These are phyloP conservation scores for Anas georgica DNA, from an alignment of 2,797 vertebrate genomes.

Conservation along the genomic window DNA sequence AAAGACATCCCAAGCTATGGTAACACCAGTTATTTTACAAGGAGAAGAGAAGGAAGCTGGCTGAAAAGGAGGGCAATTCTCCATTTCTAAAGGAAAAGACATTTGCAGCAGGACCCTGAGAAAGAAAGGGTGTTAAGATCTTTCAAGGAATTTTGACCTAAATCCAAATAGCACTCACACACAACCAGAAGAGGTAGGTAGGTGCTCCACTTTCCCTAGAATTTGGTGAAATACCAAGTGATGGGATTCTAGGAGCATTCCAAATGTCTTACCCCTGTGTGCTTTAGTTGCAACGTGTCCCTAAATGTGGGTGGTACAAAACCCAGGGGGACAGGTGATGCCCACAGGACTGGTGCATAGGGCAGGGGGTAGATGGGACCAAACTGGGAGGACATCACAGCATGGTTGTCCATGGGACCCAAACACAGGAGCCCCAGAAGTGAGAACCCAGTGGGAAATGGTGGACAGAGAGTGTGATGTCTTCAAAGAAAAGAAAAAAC, in stretches of 20 bases:
- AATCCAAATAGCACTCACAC: neutral
- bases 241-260: neutral
- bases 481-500: neutral
- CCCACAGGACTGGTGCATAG: rapidly evolving
- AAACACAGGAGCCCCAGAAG: neutral
- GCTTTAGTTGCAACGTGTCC: rapidly evolving
- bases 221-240: neutral
- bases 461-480: neutral
- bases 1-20: neutral
- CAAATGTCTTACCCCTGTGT: neutral
- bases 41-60: neutral
- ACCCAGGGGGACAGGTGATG: rapidly evolving
- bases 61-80: neutral
- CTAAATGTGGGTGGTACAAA: neutral
- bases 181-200: neutral
- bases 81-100: neutral
- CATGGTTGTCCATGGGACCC: neutral
- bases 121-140: neutral
- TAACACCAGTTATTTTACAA: neutral
- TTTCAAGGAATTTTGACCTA: neutral
- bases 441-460: neutral
- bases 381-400: neutral
- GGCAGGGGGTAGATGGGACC: rapidly evolving
- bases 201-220: neutral
- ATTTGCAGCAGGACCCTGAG: neutral